These are phyloP conservation scores for Chaetogeoica ovagalla DNA, from an alignment of 2,888 invertebrate species.

Conservation along the genomic window DNA sequence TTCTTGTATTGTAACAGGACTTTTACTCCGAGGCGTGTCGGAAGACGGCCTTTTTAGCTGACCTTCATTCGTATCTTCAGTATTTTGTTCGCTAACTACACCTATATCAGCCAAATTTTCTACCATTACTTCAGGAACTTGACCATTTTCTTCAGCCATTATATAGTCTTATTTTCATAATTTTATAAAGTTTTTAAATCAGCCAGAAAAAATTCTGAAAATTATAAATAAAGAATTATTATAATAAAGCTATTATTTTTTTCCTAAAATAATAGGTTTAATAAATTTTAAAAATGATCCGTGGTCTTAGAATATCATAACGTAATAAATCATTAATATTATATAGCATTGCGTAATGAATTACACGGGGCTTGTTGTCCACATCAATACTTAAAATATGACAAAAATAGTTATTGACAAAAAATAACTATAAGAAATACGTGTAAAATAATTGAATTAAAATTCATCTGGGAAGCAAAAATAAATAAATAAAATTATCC, in stretches of 20 bases:
- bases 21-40: conserved; percentile 60
- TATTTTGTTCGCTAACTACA: conserved; percentile 19
- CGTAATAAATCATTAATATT: no score
- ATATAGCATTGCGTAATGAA: no score
- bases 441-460: not conserved
- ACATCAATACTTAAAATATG: not conserved
- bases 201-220: not conserved
- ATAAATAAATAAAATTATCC: not conserved
- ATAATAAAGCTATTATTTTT: no score
- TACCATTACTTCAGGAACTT: conserved; percentile 38
- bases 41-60: conserved; percentile 36
- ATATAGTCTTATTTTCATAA: conserved; percentile 23
- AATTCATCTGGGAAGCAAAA: not conserved
- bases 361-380: no score
- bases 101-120: conserved; percentile 3
- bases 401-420: not conserved
- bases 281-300: no score
- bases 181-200: not conserved
- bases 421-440: not conserved
- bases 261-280: no score
- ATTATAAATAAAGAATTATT: not conserved
- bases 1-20: conserved; percentile 71
- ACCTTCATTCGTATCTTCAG: conserved; percentile 15
- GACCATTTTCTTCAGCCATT: conserved; percentile 34
- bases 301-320: no score